Percentiles rank a stretch among this genome's conserved stretches.
phyloP scores from a whole-genome alignment of 2,797 vertebrate species.

The Diceros bicornis region DNA sequence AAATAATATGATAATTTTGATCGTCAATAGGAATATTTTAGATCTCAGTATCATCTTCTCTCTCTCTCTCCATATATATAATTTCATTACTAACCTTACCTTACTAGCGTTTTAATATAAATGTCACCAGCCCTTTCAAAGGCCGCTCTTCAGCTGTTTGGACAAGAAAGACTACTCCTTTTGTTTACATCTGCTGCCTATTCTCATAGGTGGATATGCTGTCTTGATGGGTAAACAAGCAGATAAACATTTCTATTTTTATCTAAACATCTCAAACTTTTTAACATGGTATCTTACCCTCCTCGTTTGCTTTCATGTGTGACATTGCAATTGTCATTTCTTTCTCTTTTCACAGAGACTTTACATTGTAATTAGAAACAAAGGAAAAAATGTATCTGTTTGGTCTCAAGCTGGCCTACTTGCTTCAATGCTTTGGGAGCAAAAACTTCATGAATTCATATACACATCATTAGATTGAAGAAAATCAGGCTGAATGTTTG shows the following conservation, averaged over 20 bases:
- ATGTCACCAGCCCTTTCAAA: background rate
- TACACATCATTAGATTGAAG: conserved; percentile 12
- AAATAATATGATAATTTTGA: background rate
- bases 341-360: background rate
- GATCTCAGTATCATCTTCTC: background rate
- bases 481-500: conserved; percentile 44
- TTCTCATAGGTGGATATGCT: background rate
- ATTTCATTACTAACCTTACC: background rate
- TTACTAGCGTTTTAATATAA: background rate
- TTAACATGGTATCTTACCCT: background rate
- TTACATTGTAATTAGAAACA: conserved; percentile 23
- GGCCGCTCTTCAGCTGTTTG: background rate
- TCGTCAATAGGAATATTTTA: background rate
- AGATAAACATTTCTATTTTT: background rate
- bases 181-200: background rate
- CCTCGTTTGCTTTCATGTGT: background rate
- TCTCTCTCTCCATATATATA: background rate
- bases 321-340: background rate
- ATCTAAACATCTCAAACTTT: background rate
- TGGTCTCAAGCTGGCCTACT: background rate
- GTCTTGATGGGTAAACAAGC: background rate
- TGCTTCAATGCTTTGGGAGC: background rate
- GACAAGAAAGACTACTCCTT: background rate
- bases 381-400: background rate
- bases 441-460: background rate